Evolutionary conservation across 2,113 vertebrate genomes (phyloP).

Genomic region (Cynopterus brachyotis): DNA sequence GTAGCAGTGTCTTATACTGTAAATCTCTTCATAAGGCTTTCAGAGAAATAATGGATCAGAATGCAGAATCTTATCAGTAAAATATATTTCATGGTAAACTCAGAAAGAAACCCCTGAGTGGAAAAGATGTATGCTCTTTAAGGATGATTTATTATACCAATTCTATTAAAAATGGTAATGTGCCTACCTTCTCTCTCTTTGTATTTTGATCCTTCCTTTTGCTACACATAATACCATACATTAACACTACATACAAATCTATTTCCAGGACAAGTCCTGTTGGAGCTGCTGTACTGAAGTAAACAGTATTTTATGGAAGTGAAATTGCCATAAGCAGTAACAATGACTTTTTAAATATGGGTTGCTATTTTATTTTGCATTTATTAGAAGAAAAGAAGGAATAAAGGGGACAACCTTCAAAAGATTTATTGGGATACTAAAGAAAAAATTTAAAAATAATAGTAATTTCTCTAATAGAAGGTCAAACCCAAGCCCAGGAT

Average conservation of each 20-base stretch:
- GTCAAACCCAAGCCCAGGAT: not conserved
- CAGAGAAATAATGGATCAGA: not conserved
- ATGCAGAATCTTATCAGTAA: slow-evolving; percentile 9
- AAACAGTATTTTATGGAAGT: not conserved
- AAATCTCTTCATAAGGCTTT: not conserved
- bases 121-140: not conserved
- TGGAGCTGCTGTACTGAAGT: not conserved
- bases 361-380: not conserved
- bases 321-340: not conserved
- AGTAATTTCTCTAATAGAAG: not conserved
- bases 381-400: not conserved
- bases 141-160: slow-evolving; percentile 10
- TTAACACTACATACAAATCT: slow-evolving; percentile 42
- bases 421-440: not conserved
- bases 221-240: not conserved
- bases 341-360: not conserved
- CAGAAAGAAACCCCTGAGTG: not conserved
- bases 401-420: not conserved
- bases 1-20: not conserved
- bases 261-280: slow-evolving; percentile 26
- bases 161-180: slow-evolving; percentile 39
- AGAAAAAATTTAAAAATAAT: not conserved
- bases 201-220: slow-evolving; percentile 32
- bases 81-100: slow-evolving; percentile 33
- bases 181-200: not conserved